Percentiles rank a stretch among this genome's conserved stretches.
phyloP scores from a whole-genome alignment of 2,888 invertebrate genomes.

The Drosophila lacicola region DNA sequence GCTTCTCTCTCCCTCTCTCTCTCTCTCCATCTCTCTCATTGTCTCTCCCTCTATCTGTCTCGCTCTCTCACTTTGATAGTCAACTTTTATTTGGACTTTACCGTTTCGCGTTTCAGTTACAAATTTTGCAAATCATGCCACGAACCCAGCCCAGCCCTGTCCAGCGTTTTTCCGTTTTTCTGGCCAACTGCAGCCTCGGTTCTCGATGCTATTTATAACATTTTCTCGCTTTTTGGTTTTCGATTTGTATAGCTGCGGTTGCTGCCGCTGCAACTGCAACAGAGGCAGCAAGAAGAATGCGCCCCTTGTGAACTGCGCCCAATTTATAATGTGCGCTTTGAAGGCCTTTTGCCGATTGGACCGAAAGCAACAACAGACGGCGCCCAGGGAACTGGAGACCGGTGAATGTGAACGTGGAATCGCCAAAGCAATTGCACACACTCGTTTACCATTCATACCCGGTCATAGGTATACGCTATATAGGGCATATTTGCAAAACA shows the following conservation, averaged over 20 bases:
- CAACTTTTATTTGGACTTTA: conserved; percentile 47
- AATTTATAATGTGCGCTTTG: conserved; percentile 57
- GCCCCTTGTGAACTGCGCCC: conserved; percentile 59
- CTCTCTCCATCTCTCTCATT: not conserved
- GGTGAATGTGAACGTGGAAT: conserved; percentile 15
- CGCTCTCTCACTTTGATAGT: conserved; percentile 4
- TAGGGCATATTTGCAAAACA: conserved; percentile 10
- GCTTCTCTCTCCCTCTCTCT: not conserved
- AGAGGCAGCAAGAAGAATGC: conserved; percentile 41
- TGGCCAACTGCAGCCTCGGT: conserved; percentile 13
- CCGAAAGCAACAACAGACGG: conserved; percentile 1
- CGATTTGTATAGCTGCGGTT: conserved; percentile 26
- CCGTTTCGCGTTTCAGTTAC: conserved; percentile 61
- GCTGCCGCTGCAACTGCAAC: conserved; percentile 11
- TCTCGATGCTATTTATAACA: conserved; percentile 55
- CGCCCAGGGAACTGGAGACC: conserved; percentile 19
- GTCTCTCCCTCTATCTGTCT: not conserved
- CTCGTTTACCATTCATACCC: conserved; percentile 16
- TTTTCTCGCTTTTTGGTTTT: conserved; percentile 50
- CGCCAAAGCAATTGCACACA: conserved; percentile 23
- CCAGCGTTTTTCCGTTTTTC: conserved; percentile 19
- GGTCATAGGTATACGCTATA: not conserved
- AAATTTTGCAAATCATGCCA: conserved; percentile 63
- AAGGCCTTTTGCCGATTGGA: conserved; percentile 50
- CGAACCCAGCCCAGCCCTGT: conserved; percentile 34